Percentiles rank a stretch among this genome's conserved stretches.
Conservation (phyloP, 2,113 vertebrate species). For the Malurus melanocephalus region DNA sequence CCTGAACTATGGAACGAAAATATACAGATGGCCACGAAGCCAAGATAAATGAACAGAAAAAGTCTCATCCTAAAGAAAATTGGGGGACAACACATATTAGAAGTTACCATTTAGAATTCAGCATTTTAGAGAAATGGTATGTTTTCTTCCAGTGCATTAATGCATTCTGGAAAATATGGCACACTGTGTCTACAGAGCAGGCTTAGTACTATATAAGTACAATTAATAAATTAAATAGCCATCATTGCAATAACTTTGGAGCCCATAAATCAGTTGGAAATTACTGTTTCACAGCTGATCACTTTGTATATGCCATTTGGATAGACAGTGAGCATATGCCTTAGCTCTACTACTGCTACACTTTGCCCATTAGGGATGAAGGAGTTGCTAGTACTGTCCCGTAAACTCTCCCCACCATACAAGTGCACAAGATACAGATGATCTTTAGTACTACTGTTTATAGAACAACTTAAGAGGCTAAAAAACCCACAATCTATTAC, state of each 20-base stretch:
- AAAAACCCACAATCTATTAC: not conserved
- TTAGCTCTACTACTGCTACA: not conserved
- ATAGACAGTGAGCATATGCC: not conserved
- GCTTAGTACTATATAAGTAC: not conserved
- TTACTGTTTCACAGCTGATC: not conserved
- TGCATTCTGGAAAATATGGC: not conserved
- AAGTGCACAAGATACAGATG: not conserved
- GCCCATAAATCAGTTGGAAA: not conserved
- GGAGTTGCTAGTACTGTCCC: not conserved
- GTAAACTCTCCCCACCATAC: not conserved
- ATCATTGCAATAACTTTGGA: not conserved
- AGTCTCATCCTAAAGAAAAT: not conserved
- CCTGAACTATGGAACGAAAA: not conserved
- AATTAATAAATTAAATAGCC: not conserved
- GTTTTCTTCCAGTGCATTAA: not conserved
- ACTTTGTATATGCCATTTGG: not conserved
- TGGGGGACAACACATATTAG: not conserved
- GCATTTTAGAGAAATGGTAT: not conserved
- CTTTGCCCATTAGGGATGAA: not conserved
- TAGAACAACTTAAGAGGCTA: not conserved
- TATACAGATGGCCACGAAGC: not conserved
- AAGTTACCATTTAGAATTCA: not conserved
- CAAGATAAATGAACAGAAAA: not conserved
- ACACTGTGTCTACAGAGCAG: not conserved
- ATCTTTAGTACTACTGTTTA: not conserved